Evolutionary conservation across 2,113 vertebrate species (phyloP), one percentile per base, ranked within the genome.

Genomic region (Nanger granti): DNA sequence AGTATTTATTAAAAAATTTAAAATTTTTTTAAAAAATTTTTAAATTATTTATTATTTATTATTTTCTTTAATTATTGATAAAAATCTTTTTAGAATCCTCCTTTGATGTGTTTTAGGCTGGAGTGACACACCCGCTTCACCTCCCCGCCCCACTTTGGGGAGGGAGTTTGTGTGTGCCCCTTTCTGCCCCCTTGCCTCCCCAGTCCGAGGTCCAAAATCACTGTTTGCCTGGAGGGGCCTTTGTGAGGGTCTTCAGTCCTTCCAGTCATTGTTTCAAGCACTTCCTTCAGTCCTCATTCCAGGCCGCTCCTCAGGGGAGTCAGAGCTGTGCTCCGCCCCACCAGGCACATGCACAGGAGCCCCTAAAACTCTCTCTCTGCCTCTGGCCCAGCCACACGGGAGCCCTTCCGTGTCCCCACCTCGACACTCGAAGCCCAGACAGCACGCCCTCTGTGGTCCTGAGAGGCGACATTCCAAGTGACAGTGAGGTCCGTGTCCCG

Each of bases 131-230:
- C 13, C 8, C 5, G 0, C 5, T 26, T 15, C 3, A 1, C 28
- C 55, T 62, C n/a, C 31, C 34, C 20, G 4, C 3, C 52, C 8
- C 3, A 10, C 29, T 1, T 10, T 60, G 0, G 3, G 49, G 34
- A 64, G 66, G 37, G 29, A 8, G 20, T 8, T 37, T 11, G 9
- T 13, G 13, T 9, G 3, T 3, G 9, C 34, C 1, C 10, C 17
- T 20, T 49, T 29, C 3, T 0, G 1, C 8, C 0, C 44, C 17
- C 7, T 4, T 2, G 3, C 2, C 34, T 22, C 8, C 41, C 60
- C 7, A 0, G 1, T 8, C 2, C 13, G 1, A 37, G 34, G 2
- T n/a, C 22, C 6, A 7, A 8, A 8, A 22, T 34, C 10, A 0
- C 4, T 2, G 7, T 12, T 31, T 4, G 5, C 62, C 82, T 55